Percentiles rank a stretch among this genome's conserved stretches.
These are phyloP conservation scores for Montipora cactus DNA, from an alignment of 64 coral and sea anemone species.

Conservation along the genomic window DNA sequence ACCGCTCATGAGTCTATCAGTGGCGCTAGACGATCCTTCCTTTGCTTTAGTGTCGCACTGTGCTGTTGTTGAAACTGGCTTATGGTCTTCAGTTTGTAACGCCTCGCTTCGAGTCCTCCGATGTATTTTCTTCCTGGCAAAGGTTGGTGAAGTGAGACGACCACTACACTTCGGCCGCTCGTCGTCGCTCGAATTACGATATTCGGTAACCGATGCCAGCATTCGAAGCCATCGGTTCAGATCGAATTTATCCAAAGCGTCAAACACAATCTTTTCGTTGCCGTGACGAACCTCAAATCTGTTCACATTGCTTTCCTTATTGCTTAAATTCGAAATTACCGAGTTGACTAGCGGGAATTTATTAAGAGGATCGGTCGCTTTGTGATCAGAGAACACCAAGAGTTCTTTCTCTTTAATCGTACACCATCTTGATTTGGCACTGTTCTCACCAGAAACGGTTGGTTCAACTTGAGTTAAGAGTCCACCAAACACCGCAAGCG, in stretches of 20 bases:
- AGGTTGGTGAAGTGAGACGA: constrained; percentile 77
- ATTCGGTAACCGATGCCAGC: constrained; percentile 44
- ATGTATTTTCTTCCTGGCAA: constrained; percentile 63
- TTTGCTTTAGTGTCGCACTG: neutral
- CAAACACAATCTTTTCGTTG: constrained; percentile 59
- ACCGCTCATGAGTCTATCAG: constrained; percentile 80
- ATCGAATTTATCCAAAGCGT: constrained; percentile 69
- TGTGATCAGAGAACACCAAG: constrained; percentile 70
- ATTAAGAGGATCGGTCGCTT: constrained; percentile 65
- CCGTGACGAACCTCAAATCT: constrained; percentile 72
- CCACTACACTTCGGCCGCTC: constrained; percentile 49
- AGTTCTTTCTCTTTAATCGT: constrained; percentile 78
- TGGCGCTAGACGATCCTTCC: constrained; percentile 60
- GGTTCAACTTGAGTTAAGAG: constrained; percentile 77
- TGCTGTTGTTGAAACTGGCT: neutral
- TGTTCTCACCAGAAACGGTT: constrained; percentile 39
- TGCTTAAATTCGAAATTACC: constrained; percentile 63
- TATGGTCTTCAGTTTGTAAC: constrained; percentile 35
- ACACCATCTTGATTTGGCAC: constrained; percentile 79
- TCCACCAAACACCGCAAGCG: constrained; percentile 75
- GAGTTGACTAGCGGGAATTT: constrained; percentile 57
- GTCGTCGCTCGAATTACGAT: constrained; percentile 57
- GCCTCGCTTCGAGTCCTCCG: constrained; percentile 73
- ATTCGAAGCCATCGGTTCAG: constrained; percentile 84
- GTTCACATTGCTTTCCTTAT: constrained; percentile 49